These are phyloP conservation scores for Lasioglossum albipes DNA, from an alignment of 1,140 invertebrate species.

Conservation along the genomic window DNA sequence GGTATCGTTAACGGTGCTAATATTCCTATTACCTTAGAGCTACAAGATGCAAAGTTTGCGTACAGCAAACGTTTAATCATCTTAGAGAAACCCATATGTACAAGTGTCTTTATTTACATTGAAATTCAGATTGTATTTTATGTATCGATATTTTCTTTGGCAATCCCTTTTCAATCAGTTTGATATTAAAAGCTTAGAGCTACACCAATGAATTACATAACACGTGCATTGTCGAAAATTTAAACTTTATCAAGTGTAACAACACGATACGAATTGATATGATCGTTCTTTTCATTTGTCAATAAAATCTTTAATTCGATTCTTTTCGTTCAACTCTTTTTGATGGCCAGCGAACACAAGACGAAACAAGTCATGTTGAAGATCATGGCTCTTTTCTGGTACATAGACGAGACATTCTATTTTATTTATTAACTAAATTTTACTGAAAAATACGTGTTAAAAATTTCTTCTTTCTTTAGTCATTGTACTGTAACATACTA, in stretches of 20 bases:
- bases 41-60: slow-evolving; percentile 69
- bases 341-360: background rate
- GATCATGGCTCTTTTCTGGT: background rate
- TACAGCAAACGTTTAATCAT: slow-evolving; percentile 71
- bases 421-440: background rate
- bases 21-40: slow-evolving; percentile 74
- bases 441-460: background rate
- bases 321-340: background rate
- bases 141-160: background rate
- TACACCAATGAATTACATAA: slow-evolving; percentile 16
- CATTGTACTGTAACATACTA: background rate
- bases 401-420: background rate
- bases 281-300: background rate
- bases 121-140: background rate
- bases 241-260: background rate
- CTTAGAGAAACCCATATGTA: slow-evolving; percentile 53
- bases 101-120: slow-evolving; percentile 7
- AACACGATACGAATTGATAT: slow-evolving; percentile 2
- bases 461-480: background rate
- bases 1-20: slow-evolving; percentile 81
- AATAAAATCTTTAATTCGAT: background rate
- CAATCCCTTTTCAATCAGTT: background rate
- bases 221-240: background rate
- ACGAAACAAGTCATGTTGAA: background rate
- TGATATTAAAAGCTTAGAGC: background rate